Percentiles rank a stretch among this genome's conserved stretches.
phyloP scores from a whole-genome alignment of 2,888 invertebrate species.

The Drosophila birchii region DNA sequence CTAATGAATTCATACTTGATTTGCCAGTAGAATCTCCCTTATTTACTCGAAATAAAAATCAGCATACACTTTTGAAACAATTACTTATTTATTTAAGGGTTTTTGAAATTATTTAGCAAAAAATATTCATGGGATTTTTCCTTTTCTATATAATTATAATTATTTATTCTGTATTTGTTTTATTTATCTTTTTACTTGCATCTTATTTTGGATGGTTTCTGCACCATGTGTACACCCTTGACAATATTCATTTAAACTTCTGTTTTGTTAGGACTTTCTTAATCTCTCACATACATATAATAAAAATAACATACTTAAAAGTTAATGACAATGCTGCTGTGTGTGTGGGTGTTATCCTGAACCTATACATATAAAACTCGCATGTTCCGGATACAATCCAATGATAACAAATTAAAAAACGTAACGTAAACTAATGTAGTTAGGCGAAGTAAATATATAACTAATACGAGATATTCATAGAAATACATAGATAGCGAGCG shows the following conservation, averaged over 20 bases:
- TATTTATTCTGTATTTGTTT: constrained; percentile 2
- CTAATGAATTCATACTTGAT: not conserved
- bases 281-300: constrained; percentile 58
- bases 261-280: constrained; percentile 25
- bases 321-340: constrained; percentile 75
- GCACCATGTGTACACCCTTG: constrained; percentile 29
- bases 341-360: constrained; percentile 40
- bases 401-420: constrained; percentile 64
- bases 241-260: constrained; percentile 2
- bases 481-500: constrained; percentile 14
- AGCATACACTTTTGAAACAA: constrained; percentile 64
- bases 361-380: constrained; percentile 65
- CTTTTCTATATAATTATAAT: constrained; percentile 2
- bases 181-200: constrained; percentile 5
- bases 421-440: constrained; percentile 51
- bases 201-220: constrained; percentile 24
- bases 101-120: constrained; percentile 71
- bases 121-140: constrained; percentile 56
- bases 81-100: constrained; percentile 70
- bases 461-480: constrained; percentile 51
- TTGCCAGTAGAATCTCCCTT: not conserved
- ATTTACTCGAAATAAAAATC: not conserved
- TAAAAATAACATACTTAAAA: constrained; percentile 71
- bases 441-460: constrained; percentile 26
- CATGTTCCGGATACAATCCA: constrained; percentile 50